These are phyloP conservation scores for Drosophila vallismaia DNA, from an alignment of 2,888 invertebrate genomes.

Conservation along the genomic window DNA sequence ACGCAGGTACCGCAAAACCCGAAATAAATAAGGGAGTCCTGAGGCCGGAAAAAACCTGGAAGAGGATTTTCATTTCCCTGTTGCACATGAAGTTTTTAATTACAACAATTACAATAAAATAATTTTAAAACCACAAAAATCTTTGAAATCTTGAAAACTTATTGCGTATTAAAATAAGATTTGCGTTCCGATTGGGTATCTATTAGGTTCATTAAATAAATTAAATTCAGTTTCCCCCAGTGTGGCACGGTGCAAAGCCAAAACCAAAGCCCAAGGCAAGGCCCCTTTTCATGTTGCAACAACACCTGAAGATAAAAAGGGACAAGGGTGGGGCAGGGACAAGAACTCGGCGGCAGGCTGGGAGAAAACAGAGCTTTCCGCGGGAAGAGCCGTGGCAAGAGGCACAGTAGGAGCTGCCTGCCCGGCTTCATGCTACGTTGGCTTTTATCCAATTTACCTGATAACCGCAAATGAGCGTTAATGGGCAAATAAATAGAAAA, in stretches of 20 bases:
- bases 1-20: conserved; percentile 53
- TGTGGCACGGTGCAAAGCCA: conserved; percentile 26
- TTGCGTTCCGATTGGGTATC: neutral
- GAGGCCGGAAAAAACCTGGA: conserved; percentile 1
- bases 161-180: too few relatives aligned
- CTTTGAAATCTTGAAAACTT: too few relatives aligned
- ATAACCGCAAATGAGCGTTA: conserved; percentile 78
- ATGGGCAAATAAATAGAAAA: conserved; percentile 79
- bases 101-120: too few relatives aligned
- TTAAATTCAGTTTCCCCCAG: conserved; percentile 1
- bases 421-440: conserved; percentile 74
- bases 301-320: conserved; percentile 69
- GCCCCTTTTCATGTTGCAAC: conserved; percentile 66
- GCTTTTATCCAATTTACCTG: conserved; percentile 79
- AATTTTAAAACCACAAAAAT: too few relatives aligned
- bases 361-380: conserved; percentile 17
- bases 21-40: conserved; percentile 45
- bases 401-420: conserved; percentile 25
- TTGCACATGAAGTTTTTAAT: neutral
- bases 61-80: conserved; percentile 15
- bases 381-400: conserved; percentile 7
- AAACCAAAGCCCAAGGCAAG: conserved; percentile 38
- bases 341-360: neutral
- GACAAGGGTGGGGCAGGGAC: conserved; percentile 12
- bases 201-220: neutral